Conservation (phyloP, 1,140 invertebrate genomes). For the Paraescarpia echinospica region DNA sequence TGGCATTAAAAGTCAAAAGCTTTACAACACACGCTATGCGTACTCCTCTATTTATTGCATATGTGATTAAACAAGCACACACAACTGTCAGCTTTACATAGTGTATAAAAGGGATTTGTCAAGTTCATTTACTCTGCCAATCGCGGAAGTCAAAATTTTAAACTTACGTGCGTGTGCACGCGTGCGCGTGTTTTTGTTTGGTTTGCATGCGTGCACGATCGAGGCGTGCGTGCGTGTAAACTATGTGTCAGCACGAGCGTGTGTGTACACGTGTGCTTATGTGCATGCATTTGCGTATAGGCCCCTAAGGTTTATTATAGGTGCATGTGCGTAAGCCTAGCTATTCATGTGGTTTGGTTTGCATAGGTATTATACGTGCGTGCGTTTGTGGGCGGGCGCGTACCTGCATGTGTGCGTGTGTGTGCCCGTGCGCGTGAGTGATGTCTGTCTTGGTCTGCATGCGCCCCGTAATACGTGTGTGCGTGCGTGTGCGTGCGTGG, state of each 20-base stretch:
- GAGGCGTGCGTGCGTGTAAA: no score
- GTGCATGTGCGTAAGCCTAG: no score
- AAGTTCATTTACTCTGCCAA: not conserved
- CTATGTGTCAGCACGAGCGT: no score
- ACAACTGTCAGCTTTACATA: not conserved
- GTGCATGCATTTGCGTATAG: no score
- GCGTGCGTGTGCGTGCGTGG: not conserved
- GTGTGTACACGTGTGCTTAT: no score
- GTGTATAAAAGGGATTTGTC: not conserved
- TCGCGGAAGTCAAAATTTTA: not conserved
- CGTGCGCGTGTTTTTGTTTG: not conserved
- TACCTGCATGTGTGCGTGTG: not conserved
- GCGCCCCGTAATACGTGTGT: not conserved
- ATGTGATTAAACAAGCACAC: not conserved
- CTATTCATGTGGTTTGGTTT: not conserved
- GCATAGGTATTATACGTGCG: not conserved
- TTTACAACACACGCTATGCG: not conserved
- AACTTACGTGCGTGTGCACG: not conserved
- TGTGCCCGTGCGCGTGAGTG: not conserved
- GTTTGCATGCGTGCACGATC: not conserved
- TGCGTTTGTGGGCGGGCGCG: no score
- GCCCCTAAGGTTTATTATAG: no score
- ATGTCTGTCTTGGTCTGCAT: not conserved
- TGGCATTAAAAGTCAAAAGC: not conserved
- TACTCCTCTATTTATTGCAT: not conserved